phyloP scores from a whole-genome alignment of 2,888 invertebrate species.

The Ectemnius lituratus region DNA sequence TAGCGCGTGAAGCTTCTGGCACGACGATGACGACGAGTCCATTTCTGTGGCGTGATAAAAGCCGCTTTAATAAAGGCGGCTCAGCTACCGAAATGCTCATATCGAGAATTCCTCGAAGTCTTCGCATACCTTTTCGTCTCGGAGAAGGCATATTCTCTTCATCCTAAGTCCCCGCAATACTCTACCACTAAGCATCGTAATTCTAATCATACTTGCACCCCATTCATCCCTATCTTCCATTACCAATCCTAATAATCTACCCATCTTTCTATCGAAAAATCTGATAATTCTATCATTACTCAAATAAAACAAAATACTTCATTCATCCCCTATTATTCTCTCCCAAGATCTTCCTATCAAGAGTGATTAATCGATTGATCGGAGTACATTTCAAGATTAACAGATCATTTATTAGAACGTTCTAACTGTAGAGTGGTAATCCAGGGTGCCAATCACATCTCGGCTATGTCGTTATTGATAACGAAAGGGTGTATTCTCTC shows the following conservation, averaged over 20 bases:
- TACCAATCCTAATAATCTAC: not conserved
- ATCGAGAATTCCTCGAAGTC: slow-evolving; percentile 73
- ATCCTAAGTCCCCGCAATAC: no score
- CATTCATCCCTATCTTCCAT: not conserved
- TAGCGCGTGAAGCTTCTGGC: slow-evolving; percentile 11
- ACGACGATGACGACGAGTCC: slow-evolving; percentile 20
- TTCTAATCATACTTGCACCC: slow-evolving; percentile 20
- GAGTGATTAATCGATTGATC: no score
- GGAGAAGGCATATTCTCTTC: slow-evolving; percentile 36
- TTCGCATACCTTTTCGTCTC: slow-evolving; percentile 63
- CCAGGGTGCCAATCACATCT: no score
- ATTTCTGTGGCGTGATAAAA: slow-evolving; percentile 57
- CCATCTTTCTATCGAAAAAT: not conserved
- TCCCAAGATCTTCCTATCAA: no score
- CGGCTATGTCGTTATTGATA: no score
- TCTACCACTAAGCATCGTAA: no score
- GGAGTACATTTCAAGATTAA: no score
- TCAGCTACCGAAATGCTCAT: slow-evolving; percentile 60
- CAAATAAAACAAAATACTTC: not conserved
- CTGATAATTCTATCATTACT: not conserved
- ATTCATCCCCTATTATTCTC: no score
- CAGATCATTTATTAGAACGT: no score
- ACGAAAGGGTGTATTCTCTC: not conserved
- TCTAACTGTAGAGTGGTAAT: no score
- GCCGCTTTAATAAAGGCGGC: slow-evolving; percentile 70